Base-by-base conservation (phyloP, 2,797 vertebrate species). In the Natrix natrix region DNA sequence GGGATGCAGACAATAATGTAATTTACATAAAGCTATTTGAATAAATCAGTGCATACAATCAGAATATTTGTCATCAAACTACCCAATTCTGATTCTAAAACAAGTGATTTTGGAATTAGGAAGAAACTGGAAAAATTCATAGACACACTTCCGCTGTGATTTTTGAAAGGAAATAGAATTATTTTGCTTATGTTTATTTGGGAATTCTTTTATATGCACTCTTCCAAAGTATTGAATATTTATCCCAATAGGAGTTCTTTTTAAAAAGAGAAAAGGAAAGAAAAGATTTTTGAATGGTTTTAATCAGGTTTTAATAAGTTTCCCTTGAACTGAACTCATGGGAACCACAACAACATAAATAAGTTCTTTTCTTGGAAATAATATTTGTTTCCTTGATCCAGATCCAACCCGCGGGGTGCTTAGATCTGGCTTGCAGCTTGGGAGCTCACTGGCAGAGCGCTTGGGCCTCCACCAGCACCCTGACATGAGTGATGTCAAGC, bases 31-130 rank as follows among this genome's bases (percentile, higher is more conserved):
- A 52, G 93, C 1, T 87, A 93, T 52, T 16, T 91, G 87, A 57
- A 54, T 94, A 24, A 60, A 94, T 90, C 94, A 93, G 90, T 63
- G 60, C 52, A 86, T 91, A 91, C 91, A 94, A 94, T 91, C 1
- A 95, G 90, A 69, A 54, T 43, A 86, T 94, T 96, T 94, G 78
- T 92, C 61, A 92, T 93, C 89, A 89, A 92, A 93, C 87, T 88
- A 32, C 87, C 87, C 22, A n/a, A 24, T 13, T 89, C 55, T 8
- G 61, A 66, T 92, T 88, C 83, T 90, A 95, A 95, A 32, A 1
- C 14, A 78, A 90, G 86, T 92, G 55, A 93, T 88, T 93, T 83
- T 61, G 22, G 3, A 60, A 55, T 92, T 90, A 54, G 7, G 28
- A 95, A 88, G 24, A 87, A 54, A n/a, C 20, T 24, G 66, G 91